Base-by-base conservation (phyloP, 2,797 vertebrate species). In the Enteromius trimaculatus region DNA sequence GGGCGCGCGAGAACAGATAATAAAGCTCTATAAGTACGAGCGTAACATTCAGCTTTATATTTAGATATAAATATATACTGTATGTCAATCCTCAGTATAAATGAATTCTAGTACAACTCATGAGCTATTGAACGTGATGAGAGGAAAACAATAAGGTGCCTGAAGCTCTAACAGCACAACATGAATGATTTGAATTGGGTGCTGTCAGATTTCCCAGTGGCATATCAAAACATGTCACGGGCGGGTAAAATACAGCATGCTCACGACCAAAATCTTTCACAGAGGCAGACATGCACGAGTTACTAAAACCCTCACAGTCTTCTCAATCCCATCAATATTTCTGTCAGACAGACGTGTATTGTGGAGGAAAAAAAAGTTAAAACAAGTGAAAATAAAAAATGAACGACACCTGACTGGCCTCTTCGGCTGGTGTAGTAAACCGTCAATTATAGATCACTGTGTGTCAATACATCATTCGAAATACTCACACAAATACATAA, bases 151-250 rank as follows among this genome's bases (percentile, higher is more conserved):
- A 84, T 78, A 68, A 82, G 23, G 68, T 74, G 49, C 23, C 60
- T 53, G 72, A n/a, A 69, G 37, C 49, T 58, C 37, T 68, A 39
- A 42, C 11, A 62, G 55, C 42, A 62, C 75, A 79, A 83, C 47
- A 83, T 83, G 66, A 83, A 49, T 83, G 82, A 83, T 83, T 79
- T 72, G 82, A 79, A 79, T 83, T 69, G 53, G 66, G 75, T 51
- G 75, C 76, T 83, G 82, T 83, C 76, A 47, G 66, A 72, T 83
- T 79, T 91, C 91, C 85, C 87, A 90, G 90, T 88, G 84, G 82
- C 85, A 90, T 77, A 83, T 82, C 87, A 85, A 90, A 90, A 89
- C 82, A 80, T 91, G 86, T 90, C 89, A 90, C 42, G 75, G 65
- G 53, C 16, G 1, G 66, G 55, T 83, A 83, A 83, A 83, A 83